These are phyloP conservation scores for Sphecodes monilicornis DNA, from an alignment of 2,888 invertebrate species.

Conservation along the genomic window DNA sequence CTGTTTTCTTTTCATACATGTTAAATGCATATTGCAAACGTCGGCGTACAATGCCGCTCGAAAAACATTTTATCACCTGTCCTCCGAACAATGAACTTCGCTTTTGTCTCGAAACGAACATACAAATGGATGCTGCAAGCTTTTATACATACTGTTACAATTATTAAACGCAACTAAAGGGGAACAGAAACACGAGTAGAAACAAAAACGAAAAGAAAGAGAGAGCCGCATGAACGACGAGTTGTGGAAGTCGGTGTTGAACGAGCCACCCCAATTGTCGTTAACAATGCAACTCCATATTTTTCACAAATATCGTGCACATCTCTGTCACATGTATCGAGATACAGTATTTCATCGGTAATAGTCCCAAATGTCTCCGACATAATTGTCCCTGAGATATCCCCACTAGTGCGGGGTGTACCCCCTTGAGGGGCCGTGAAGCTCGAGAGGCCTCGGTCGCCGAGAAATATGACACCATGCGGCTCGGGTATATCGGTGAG, in stretches of 20 bases:
- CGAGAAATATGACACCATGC: no score
- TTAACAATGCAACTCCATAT: neutral
- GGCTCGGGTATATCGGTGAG: no score
- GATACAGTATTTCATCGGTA: no score
- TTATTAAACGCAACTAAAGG: neutral
- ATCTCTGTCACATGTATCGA: no score
- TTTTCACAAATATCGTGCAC: no score
- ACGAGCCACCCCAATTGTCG: neutral
- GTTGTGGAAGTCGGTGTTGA: neutral
- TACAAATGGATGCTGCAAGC: neutral
- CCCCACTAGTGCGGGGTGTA: no score
- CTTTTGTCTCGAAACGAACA: neutral
- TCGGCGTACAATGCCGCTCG: neutral
- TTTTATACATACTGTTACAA: neutral
- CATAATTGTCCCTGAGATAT: no score
- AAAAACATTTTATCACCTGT: slow-evolving; percentile 3
- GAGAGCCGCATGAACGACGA: neutral
- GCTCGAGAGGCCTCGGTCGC: no score
- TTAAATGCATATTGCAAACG: neutral
- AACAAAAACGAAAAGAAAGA: neutral
- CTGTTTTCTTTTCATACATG: neutral
- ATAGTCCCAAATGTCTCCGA: no score
- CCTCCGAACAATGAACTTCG: neutral
- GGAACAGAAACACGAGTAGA: neutral
- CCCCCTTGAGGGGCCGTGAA: no score